Evolutionary conservation across 2,113 vertebrate genomes (phyloP).

Genomic region (Oryzias woworae): DNA sequence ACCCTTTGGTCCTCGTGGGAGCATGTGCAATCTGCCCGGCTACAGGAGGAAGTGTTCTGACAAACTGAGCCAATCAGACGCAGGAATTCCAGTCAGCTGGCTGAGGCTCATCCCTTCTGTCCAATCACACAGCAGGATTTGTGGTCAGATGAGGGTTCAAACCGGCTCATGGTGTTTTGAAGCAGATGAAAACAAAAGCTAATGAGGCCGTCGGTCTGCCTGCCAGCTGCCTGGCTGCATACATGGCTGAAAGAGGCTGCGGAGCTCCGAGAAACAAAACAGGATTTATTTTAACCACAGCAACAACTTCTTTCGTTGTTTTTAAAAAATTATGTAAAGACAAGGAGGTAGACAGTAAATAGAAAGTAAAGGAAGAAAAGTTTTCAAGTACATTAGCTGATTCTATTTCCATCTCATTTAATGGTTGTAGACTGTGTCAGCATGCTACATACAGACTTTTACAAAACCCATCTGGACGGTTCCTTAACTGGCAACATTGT

Average conservation of each 20-base stretch:
- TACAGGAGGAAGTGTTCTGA: constrained; percentile 71
- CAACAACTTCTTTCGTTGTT: constrained; percentile 25
- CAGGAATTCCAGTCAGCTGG: constrained; percentile 55
- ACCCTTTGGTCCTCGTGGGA: constrained; percentile 30
- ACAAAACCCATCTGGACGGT: too few relatives aligned
- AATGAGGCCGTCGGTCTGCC: constrained; percentile 55
- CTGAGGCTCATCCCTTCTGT: constrained; percentile 4
- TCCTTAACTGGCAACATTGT: too few relatives aligned
- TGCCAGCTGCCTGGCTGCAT: constrained; percentile 52
- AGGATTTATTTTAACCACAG: constrained; percentile 17
- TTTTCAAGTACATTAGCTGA: not conserved
- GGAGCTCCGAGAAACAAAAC: constrained; percentile 18
- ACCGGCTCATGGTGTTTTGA: constrained; percentile 49
- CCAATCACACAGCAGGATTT: constrained; percentile 33
- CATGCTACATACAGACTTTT: too few relatives aligned
- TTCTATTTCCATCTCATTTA: not conserved
- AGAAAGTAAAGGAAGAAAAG: not conserved
- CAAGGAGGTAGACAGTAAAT: not conserved
- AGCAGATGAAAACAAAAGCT: constrained; percentile 72
- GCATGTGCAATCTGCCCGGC: constrained; percentile 69
- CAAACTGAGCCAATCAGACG: constrained; percentile 56
- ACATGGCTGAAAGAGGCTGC: constrained; percentile 22
- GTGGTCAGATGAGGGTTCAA: constrained; percentile 63
- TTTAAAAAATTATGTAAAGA: not conserved
- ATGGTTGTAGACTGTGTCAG: too few relatives aligned